Evolutionary conservation across 2,888 invertebrate species (phyloP).

Genomic region (Phortica magna): DNA sequence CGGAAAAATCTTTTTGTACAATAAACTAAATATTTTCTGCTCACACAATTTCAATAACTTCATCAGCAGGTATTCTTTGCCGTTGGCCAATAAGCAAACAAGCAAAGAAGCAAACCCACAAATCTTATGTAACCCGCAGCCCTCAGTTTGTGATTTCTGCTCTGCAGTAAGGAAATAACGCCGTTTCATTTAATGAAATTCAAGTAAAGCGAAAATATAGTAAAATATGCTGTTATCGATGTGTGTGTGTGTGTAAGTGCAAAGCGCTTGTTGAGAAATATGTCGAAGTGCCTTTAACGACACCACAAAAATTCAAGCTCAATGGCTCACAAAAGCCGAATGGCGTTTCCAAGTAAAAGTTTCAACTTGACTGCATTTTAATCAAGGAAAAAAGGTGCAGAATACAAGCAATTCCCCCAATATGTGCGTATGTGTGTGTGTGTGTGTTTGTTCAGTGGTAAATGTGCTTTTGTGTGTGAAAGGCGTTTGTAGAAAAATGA

Average conservation of each 20-base stretch:
- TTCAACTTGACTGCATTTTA: constrained; percentile 73
- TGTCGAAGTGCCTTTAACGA: neutral
- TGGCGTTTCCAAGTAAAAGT: constrained; percentile 49
- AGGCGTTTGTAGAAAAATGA: neutral
- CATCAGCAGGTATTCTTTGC: constrained; percentile 6
- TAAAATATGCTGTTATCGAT: neutral
- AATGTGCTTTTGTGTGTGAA: too few relatives aligned
- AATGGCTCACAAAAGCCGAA: neutral
- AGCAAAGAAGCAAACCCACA: neutral
- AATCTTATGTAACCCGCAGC: neutral
- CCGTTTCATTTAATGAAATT: neutral
- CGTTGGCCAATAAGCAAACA: neutral
- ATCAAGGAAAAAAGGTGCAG: constrained; percentile 57
- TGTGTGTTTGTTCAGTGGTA: too few relatives aligned
- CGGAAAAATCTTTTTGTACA: constrained; percentile 6
- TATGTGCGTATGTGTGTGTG: neutral
- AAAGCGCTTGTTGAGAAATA: neutral
- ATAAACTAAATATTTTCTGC: constrained; percentile 23
- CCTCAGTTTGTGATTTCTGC: neutral
- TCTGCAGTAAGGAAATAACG: neutral
- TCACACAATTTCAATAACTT: constrained; percentile 26
- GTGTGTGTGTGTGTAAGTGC: neutral
- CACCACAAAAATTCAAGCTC: constrained; percentile 30
- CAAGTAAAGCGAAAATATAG: neutral
- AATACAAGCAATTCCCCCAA: neutral